Evolutionary conservation across 2,113 vertebrate genomes (phyloP), one percentile per base, ranked within the genome.

Genomic region (Leiothrix lutea): DNA sequence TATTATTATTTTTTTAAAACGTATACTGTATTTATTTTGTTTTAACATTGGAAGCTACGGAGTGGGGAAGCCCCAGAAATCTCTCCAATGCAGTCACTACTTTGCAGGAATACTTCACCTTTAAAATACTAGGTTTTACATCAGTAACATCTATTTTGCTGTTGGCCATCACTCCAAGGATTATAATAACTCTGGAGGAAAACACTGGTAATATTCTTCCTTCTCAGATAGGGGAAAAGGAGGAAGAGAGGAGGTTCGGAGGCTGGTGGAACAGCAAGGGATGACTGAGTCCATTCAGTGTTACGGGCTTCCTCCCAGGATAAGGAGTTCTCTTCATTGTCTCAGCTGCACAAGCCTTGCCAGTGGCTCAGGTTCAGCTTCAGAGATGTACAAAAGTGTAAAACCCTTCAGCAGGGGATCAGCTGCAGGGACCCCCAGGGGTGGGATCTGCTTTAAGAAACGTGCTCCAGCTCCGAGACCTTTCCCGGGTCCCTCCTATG

Each of bases 21-120:
- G 88, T 72, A 97, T 97, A 97, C 90, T 93, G 95, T 95, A 94
- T 86, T 96, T 94, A 96, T 64, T 95, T 96, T 70, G 81, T 91
- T 94, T 96, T 89, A 97, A 97, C 91, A 94, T 77, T 95, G 96
- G 95, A 97, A 97, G 95, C 95, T 95, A 96, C 79, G 73, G 94
- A 96, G 90, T 82, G 93, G 97, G 97, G 75, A 97, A 97, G 95
- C 97, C 96, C 95, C 97, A 86, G 88, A 85, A 88, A 94, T 69
- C 88, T 93, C 88, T 95, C 96, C 79, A 54, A 77, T 44, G 93
- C 86, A 96, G 95, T 97, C 93, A 94, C 92, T 89, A 85, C 72
- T 69, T 95, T 92, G 94, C 95, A 97, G 93, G 95, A 97, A 95
- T 92, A 96, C 75, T 96, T 95, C 95, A 92, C 90, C 94, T 96